Conservation (phyloP, 2,888 invertebrate genomes). For the Rotaria socialis region DNA sequence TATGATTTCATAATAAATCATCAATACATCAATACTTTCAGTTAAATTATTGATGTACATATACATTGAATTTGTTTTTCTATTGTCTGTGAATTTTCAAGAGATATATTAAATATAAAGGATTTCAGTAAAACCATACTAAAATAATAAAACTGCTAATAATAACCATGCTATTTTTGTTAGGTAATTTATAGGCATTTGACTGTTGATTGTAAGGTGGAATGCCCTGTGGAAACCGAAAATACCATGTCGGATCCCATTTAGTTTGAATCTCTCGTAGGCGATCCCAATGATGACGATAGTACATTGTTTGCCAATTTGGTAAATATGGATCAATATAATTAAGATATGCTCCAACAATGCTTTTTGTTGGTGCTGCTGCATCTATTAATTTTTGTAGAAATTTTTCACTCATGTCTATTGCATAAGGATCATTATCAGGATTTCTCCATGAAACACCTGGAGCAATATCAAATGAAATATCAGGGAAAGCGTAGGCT, state of each 20-base stretch:
- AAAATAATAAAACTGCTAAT: not conserved
- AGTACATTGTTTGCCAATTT: not conserved
- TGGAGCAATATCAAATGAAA: conserved; percentile 22
- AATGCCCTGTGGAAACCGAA: conserved; percentile 10
- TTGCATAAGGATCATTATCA: not conserved
- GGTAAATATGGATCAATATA: conserved; percentile 31
- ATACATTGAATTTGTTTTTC: no score
- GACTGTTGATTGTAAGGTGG: not conserved
- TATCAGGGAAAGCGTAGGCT: conserved; percentile 17
- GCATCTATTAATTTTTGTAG: not conserved
- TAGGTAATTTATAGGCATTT: not conserved
- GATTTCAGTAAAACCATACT: no score
- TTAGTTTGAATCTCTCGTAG: not conserved
- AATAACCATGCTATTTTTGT: not conserved
- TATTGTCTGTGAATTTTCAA: no score
- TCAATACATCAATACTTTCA: no score
- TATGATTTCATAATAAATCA: no score
- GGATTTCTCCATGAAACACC: not conserved
- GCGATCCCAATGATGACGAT: conserved; percentile 1
- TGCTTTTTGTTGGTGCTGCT: conserved; percentile 4
- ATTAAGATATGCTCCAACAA: conserved; percentile 4
- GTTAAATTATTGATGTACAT: no score
- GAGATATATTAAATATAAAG: no score
- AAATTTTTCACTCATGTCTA: not conserved
- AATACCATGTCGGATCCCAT: conserved; percentile 11